phyloP scores from a whole-genome alignment of 2,797 vertebrate genomes.

The Sebastes iracundus region DNA sequence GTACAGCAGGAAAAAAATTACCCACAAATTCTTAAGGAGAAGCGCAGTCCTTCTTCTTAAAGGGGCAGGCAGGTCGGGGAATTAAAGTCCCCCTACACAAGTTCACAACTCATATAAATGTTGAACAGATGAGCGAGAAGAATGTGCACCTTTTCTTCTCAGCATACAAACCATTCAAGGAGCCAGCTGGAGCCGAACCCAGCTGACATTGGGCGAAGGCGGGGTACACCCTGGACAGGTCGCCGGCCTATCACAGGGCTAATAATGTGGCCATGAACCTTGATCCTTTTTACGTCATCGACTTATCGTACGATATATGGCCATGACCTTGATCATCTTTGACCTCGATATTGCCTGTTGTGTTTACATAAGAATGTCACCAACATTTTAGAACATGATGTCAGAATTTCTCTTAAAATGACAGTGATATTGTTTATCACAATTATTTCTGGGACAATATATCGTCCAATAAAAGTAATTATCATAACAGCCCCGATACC shows the following conservation, averaged over 20 bases:
- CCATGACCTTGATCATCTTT: background rate
- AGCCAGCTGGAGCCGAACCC: too few relatives aligned
- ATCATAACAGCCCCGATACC: background rate
- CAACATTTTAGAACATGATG: background rate
- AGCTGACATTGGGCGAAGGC: too few relatives aligned
- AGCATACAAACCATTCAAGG: background rate
- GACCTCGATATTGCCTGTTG: background rate
- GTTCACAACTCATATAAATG: background rate
- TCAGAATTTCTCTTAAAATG: background rate
- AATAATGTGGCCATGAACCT: background rate
- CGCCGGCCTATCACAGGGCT: too few relatives aligned
- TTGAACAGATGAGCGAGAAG: background rate
- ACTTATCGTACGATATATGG: background rate
- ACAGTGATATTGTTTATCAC: background rate
- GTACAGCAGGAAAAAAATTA: too few relatives aligned
- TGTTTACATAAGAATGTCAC: background rate
- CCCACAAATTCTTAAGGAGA: background rate
- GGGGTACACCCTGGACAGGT: too few relatives aligned
- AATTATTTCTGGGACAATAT: background rate
- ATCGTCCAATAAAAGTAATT: background rate
- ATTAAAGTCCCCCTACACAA: background rate
- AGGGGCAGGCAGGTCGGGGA: background rate
- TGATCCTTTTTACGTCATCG: too few relatives aligned
- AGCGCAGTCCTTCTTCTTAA: rapidly evolving
- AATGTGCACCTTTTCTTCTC: background rate